Base-by-base conservation (phyloP, 2,797 vertebrate genomes). In the Sciaenops ocellatus region DNA sequence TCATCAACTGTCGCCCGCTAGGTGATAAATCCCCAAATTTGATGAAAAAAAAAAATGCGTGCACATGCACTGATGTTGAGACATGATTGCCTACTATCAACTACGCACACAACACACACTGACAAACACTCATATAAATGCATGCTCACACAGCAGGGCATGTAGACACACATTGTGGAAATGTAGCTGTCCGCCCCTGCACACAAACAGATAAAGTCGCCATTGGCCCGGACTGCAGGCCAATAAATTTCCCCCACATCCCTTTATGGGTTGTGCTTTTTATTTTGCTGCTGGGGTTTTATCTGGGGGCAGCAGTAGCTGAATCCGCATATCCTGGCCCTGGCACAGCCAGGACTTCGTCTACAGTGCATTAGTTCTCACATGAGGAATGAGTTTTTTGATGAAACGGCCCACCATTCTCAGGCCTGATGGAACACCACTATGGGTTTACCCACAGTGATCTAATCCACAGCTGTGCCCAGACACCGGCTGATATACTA, bases 371-470 rank as follows among this genome's bases (percentile, higher is more conserved):
- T 92, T 88, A 76, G 87, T 86, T 85, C 85, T 89, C 78, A 85
- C 80, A 90, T 91, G 90, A 94, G 76, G 79, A 91, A 94, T 93
- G 81, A 78, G 81, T 89, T 91, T 91, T 89, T 83, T 92, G 88
- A 93, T 93, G 87, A 93, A 94, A 91, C 64, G 64, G 82, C 90
- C 87, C 86, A 82, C 84, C 76, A 76, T 87, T 87, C 85, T 83
- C 80, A 69, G 80, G 55, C 80, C 82, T 93, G 92, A 93, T 94
- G 85, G 83, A 91, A 90, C 85, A 83, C 73, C 80, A 79, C 78
- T 84, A 65, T 78, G 83, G 86, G 80, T 90, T 92, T 88, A 87
- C 83, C 84, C 80, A 81, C 64, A 78, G 87, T 87, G 88, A 93
- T 90, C 87, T 88, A 84, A 92, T 93, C 89, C 89, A 85, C 85